A percentile compares a stretch with the other conserved stretches of the same genome.
Evolutionary conservation across 2,797 vertebrate genomes (phyloP).

Genomic region (Gymnoscopelus braueri): DNA sequence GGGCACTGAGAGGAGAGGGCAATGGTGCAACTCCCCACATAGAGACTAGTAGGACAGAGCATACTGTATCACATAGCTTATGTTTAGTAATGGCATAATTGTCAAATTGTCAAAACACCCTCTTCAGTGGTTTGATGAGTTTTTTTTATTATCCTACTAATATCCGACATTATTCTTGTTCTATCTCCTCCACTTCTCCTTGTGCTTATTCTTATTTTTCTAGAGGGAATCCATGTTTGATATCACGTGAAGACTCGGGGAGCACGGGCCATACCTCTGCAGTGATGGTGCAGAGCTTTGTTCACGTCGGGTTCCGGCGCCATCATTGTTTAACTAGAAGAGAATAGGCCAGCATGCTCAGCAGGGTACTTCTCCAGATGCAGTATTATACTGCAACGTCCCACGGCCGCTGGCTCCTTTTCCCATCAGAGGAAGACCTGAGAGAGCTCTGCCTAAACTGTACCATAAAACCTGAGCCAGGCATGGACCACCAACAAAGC

Average conservation of each 20-base stretch:
- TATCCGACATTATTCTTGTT: not conserved
- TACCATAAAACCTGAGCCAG: slow-evolving; percentile 55
- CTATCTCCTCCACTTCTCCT: too few relatives aligned
- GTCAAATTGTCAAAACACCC: not conserved
- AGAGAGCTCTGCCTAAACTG: slow-evolving; percentile 57
- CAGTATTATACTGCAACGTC: slow-evolving; percentile 42
- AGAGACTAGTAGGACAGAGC: slow-evolving; percentile 9
- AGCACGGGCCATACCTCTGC: slow-evolving; percentile 18
- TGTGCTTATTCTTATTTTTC: not conserved
- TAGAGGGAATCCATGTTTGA: too few relatives aligned
- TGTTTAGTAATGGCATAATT: slow-evolving; percentile 1
- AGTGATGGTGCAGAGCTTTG: slow-evolving; percentile 3
- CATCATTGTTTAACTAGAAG: slow-evolving; percentile 36
- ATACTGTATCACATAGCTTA: slow-evolving; percentile 1
- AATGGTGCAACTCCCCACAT: slow-evolving; percentile 5
- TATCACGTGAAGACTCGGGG: not conserved
- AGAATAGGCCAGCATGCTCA: slow-evolving; percentile 24
- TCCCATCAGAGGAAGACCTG: slow-evolving; percentile 46
- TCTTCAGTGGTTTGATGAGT: not conserved
- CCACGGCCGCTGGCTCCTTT: slow-evolving; percentile 43
- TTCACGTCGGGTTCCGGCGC: slow-evolving; percentile 20
- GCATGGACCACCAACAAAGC: slow-evolving; percentile 71
- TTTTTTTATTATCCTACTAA: not conserved
- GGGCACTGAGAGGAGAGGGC: slow-evolving; percentile 30
- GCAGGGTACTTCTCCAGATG: slow-evolving; percentile 45